phyloP scores from a whole-genome alignment of 2,888 invertebrate species.

The Trileptium ribeirensis region DNA sequence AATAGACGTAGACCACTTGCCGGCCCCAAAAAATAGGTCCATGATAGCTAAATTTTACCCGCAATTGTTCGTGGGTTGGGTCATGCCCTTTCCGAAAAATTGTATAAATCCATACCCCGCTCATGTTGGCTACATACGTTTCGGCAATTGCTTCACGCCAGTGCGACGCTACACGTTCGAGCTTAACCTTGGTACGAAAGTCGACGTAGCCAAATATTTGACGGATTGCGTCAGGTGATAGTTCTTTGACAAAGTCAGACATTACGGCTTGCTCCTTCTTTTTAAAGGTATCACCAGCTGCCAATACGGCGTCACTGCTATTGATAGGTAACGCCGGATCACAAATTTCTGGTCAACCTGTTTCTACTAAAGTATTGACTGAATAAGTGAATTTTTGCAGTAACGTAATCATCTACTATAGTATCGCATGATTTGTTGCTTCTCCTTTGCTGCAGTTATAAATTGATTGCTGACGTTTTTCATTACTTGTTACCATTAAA shows the following conservation, averaged over 20 bases:
- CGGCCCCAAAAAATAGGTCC: conserved; percentile 51
- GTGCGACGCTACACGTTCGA: not conserved
- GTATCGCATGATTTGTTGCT: too few relatives aligned
- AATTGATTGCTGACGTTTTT: too few relatives aligned
- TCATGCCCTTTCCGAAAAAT: conserved; percentile 41
- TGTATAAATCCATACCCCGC: conserved; percentile 49
- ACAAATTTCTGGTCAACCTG: too few relatives aligned
- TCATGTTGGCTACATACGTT: conserved; percentile 5
- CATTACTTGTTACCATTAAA: too few relatives aligned
- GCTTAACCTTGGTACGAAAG: conserved; percentile 3
- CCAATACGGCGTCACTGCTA: too few relatives aligned
- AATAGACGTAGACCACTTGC: conserved; percentile 47
- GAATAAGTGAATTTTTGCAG: too few relatives aligned
- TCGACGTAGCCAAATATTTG: conserved; percentile 6
- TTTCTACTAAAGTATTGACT: too few relatives aligned
- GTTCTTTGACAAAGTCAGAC: not conserved
- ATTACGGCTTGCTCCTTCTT: too few relatives aligned
- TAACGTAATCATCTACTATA: too few relatives aligned
- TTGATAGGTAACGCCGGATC: too few relatives aligned
- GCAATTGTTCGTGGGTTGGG: conserved; percentile 46
- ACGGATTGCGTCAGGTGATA: not conserved
- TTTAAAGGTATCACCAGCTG: too few relatives aligned
- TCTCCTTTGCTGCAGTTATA: too few relatives aligned
- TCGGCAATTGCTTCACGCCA: conserved; percentile 9
- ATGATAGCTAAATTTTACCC: conserved; percentile 46